phyloP scores from a whole-genome alignment of 2,797 vertebrate genomes.

The Cheracebus regulus region DNA sequence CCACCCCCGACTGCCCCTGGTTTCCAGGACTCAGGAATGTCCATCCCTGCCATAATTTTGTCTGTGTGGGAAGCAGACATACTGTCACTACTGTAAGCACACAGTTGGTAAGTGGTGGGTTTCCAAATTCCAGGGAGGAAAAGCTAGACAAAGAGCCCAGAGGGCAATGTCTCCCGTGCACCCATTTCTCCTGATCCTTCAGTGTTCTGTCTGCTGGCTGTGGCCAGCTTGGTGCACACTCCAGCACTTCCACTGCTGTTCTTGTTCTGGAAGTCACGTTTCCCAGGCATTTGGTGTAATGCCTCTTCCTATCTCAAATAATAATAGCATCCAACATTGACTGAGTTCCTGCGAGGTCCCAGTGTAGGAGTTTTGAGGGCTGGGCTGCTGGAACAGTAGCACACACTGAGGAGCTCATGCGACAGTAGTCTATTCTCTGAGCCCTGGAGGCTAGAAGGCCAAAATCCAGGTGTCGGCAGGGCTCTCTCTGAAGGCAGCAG shows the following conservation, averaged over 20 bases:
- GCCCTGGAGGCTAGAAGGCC: neutral
- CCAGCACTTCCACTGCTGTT: neutral
- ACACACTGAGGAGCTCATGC: fast-evolving
- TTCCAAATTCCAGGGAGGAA: neutral
- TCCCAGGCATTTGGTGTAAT: too few relatives aligned
- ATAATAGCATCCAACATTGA: fast-evolving
- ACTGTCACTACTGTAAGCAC: neutral
- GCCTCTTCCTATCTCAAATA: neutral
- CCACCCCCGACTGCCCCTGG: neutral
- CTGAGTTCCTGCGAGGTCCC: fast-evolving
- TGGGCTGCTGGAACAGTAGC: fast-evolving
- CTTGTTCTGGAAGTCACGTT: neutral
- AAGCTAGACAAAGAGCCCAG: neutral
- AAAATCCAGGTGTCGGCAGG: fast-evolving
- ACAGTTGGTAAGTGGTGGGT: fast-evolving
- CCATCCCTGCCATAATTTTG: neutral
- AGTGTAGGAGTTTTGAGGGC: fast-evolving
- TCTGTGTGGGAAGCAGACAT: neutral
- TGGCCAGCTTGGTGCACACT: neutral
- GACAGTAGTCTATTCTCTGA: fast-evolving
- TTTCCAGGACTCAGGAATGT: neutral
- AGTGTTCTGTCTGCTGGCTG: fast-evolving
- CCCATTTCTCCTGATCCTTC: neutral
- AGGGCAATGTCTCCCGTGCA: too few relatives aligned
- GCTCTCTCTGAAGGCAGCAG: neutral